These are phyloP conservation scores for Amniataba percoides DNA, from an alignment of 2,797 vertebrate species.

Conservation along the genomic window DNA sequence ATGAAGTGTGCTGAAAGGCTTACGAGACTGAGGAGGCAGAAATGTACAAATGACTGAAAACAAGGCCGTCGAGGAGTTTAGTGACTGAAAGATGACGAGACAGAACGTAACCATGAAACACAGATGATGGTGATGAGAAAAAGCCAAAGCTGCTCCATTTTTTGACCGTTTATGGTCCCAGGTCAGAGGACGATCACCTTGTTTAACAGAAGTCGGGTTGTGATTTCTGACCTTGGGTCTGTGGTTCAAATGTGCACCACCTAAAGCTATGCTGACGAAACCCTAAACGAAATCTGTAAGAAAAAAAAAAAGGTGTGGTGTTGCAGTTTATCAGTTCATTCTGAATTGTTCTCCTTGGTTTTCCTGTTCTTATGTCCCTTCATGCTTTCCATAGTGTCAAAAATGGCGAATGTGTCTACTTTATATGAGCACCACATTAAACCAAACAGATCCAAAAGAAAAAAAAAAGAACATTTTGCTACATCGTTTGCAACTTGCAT, in stretches of 20 bases:
- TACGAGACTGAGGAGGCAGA: conserved; percentile 67
- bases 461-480: conserved; percentile 78
- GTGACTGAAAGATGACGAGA: conserved; percentile 86
- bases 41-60: conserved; percentile 73
- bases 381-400: conserved; percentile 86
- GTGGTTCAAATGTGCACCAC: conserved; percentile 41
- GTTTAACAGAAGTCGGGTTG: conserved; percentile 22
- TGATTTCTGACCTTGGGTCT: conserved; percentile 48
- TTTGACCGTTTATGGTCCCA: conserved; percentile 38
- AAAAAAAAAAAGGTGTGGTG: conserved; percentile 75
- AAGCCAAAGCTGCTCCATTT: conserved; percentile 49
- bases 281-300: conserved; percentile 50
- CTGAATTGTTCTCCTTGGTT: conserved; percentile 84
- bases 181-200: conserved; percentile 35
- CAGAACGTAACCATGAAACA: conserved; percentile 81
- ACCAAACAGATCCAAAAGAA: conserved; percentile 62
- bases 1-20: conserved; percentile 26
- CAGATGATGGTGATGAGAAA: conserved; percentile 43
- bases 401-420: conserved; percentile 78
- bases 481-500: conserved; percentile 88
- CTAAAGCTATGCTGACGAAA: conserved; percentile 57
- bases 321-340: conserved; percentile 83
- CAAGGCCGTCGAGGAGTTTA: conserved; percentile 77
- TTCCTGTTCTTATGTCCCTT: conserved; percentile 82
- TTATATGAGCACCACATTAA: conserved; percentile 85